phyloP scores from a whole-genome alignment of 2,888 invertebrate genomes.

The Cecidostiba fungosa region DNA sequence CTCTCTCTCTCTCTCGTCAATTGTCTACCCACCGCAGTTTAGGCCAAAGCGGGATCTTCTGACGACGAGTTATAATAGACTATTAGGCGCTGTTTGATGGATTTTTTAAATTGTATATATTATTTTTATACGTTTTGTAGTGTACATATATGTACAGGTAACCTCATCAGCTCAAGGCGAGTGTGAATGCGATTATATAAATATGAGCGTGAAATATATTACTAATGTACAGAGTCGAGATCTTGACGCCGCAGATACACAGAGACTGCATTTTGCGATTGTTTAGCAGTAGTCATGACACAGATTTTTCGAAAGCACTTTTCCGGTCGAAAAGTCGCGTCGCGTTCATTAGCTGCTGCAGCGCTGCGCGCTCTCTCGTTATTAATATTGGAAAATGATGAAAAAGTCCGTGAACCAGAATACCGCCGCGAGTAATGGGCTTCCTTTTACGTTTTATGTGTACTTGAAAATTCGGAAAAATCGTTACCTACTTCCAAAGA shows the following conservation, averaged over 20 bases:
- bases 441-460: background rate
- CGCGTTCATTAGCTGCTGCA: constrained; percentile 7
- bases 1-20: too few species aligned
- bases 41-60: background rate
- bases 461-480: background rate
- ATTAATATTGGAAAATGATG: background rate
- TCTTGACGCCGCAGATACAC: background rate
- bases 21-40: background rate
- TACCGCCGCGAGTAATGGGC: background rate
- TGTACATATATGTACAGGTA: background rate
- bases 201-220: background rate
- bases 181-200: background rate
- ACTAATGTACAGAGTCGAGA: background rate
- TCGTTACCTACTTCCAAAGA: background rate
- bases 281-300: constrained; percentile 16
- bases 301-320: constrained; percentile 19
- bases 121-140: background rate
- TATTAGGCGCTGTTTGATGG: background rate
- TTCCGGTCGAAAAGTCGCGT: constrained; percentile 32
- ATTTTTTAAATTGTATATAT: too few species aligned
- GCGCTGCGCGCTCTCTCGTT: background rate
- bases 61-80: too few species aligned
- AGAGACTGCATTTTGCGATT: background rate
- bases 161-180: background rate
- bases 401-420: background rate